phyloP scores from a whole-genome alignment of 2,888 invertebrate species.

The Athalia rosae region DNA sequence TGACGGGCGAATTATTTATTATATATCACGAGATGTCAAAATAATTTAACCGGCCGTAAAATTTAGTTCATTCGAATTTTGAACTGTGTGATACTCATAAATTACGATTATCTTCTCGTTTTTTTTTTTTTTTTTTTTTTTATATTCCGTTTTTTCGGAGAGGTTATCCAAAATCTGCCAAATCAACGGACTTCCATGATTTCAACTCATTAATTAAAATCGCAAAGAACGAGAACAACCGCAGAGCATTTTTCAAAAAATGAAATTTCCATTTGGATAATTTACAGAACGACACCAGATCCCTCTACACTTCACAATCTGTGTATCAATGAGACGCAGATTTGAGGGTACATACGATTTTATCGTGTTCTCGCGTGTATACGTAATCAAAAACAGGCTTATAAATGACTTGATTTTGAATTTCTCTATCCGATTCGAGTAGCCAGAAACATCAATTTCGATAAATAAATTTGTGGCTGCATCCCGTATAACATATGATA shows the following conservation, averaged over 20 bases:
- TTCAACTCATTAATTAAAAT: too few species aligned
- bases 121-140: neutral
- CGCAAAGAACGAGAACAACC: too few species aligned
- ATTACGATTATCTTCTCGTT: neutral
- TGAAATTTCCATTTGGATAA: too few species aligned
- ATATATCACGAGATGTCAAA: too few species aligned
- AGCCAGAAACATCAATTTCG: neutral
- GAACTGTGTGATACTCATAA: neutral
- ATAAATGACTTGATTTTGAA: slow-evolving; percentile 18
- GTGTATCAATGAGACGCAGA: too few species aligned
- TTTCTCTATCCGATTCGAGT: neutral
- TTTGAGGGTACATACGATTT: neutral
- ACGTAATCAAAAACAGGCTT: neutral
- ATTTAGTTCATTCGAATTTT: neutral
- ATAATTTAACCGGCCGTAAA: too few species aligned
- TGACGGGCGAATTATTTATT: too few species aligned
- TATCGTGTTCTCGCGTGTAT: neutral
- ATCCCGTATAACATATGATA: too few species aligned
- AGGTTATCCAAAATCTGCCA: neutral
- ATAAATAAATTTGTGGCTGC: neutral
- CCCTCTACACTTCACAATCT: too few species aligned
- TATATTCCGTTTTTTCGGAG: too few species aligned
- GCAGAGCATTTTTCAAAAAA: too few species aligned
- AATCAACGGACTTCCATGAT: neutral
- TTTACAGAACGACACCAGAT: too few species aligned